These are phyloP conservation scores for Limonius californicus DNA, from an alignment of 1,140 invertebrate genomes.

Conservation along the genomic window DNA sequence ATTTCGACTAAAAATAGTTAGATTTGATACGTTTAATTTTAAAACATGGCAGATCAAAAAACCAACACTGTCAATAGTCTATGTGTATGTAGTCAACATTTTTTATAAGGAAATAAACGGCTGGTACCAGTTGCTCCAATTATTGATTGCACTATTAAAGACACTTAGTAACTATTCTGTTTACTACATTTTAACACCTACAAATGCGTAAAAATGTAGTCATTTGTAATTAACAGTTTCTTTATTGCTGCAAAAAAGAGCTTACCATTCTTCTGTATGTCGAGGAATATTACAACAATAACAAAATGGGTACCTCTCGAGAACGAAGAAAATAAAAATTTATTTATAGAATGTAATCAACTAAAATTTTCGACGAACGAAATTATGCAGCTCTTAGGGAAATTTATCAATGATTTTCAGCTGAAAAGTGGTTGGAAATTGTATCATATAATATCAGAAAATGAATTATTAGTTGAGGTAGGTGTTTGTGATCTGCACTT, in stretches of 20 bases:
- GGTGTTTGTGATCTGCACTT: background rate
- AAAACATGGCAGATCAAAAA: too few relatives aligned
- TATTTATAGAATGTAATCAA: constrained; percentile 33
- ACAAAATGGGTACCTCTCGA: constrained; percentile 42
- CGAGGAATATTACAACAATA: constrained; percentile 37
- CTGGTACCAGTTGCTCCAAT: too few relatives aligned
- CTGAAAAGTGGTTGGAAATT: constrained; percentile 27
- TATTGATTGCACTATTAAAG: too few relatives aligned
- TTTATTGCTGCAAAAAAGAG: too few relatives aligned
- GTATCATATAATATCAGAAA: constrained; percentile 19
- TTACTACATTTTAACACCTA: too few relatives aligned
- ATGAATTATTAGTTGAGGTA: constrained; percentile 23
- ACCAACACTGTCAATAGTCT: too few relatives aligned
- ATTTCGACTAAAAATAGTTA: too few relatives aligned
- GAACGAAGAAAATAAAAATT: constrained; percentile 28
- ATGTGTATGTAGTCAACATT: too few relatives aligned
- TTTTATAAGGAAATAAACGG: too few relatives aligned
- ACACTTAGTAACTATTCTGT: too few relatives aligned
- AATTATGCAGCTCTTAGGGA: constrained; percentile 26
- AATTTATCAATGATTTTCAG: constrained; percentile 28
- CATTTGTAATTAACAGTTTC: background rate
- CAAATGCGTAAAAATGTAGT: too few relatives aligned
- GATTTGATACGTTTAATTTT: too few relatives aligned
- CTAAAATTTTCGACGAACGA: constrained; percentile 30
- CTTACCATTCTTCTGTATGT: constrained; percentile 29